Percentiles rank a stretch among this genome's conserved stretches.
Evolutionary conservation across 2,888 invertebrate species (phyloP).

Genomic region (Boloria selene): DNA sequence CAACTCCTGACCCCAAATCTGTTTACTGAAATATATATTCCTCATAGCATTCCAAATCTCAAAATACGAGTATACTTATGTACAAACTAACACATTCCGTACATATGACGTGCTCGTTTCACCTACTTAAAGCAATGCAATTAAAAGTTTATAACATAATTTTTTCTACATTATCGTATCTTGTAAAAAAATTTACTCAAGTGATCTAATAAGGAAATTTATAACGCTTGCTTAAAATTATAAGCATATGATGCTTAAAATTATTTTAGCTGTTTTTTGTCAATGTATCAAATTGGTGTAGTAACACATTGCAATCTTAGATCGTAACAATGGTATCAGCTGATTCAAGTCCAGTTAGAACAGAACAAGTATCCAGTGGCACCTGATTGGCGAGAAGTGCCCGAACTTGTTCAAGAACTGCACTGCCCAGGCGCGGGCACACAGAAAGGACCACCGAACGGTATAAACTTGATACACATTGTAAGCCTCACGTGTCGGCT

Average conservation of each 20-base stretch:
- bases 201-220: slow-evolving; percentile 3
- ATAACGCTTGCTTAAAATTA: not conserved
- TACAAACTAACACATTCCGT: slow-evolving; percentile 4
- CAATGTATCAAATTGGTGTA: not conserved
- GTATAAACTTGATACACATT: slow-evolving; percentile 78
- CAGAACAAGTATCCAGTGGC: slow-evolving; percentile 78
- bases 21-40: slow-evolving; percentile 63
- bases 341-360: slow-evolving; percentile 80
- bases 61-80: not conserved
- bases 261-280: not conserved
- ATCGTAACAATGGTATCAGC: slow-evolving; percentile 69
- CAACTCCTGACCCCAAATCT: slow-evolving; percentile 57
- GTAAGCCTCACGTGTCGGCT: slow-evolving; percentile 72
- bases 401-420: slow-evolving; percentile 77
- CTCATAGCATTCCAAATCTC: slow-evolving; percentile 22
- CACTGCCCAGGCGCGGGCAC: slow-evolving; percentile 58
- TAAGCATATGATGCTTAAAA: not conserved
- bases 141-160: slow-evolving; percentile 1
- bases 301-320: slow-evolving; percentile 42
- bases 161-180: not conserved
- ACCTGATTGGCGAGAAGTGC: slow-evolving; percentile 76
- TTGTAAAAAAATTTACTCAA: not conserved
- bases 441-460: slow-evolving; percentile 65
- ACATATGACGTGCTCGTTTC: slow-evolving; percentile 45
- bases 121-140: slow-evolving; percentile 8